Evolutionary conservation across 2,113 vertebrate genomes (phyloP).

Genomic region (Zosterops lateralis): DNA sequence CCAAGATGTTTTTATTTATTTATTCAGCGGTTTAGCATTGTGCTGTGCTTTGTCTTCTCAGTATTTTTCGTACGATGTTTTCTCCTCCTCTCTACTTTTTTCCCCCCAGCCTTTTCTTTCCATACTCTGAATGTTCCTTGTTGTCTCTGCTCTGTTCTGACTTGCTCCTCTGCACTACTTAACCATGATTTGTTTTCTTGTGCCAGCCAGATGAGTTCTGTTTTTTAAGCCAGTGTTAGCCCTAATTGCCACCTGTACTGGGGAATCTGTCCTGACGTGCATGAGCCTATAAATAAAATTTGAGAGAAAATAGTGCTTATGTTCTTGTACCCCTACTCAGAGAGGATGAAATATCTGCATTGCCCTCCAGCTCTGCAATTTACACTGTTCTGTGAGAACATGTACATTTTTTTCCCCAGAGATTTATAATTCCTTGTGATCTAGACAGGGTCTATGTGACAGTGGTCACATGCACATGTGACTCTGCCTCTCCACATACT

Average conservation of each 20-base stretch:
- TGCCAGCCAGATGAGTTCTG: background rate
- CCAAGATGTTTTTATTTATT: background rate
- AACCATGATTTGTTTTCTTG: background rate
- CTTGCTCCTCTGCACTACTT: background rate
- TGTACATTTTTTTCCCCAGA: accelerated
- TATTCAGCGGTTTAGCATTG: background rate
- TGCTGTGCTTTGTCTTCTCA: background rate
- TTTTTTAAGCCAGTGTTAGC: background rate
- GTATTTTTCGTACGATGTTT: background rate
- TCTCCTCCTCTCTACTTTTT: background rate
- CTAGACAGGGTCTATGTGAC: background rate
- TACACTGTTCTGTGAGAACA: background rate
- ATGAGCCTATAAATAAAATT: background rate
- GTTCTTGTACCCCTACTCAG: background rate
- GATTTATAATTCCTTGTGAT: background rate
- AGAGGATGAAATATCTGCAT: background rate
- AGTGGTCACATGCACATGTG: accelerated
- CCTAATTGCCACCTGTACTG: background rate
- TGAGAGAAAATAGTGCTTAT: background rate
- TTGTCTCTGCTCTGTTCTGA: background rate
- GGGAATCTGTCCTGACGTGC: background rate
- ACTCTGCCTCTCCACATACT: background rate
- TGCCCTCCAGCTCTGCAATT: background rate
- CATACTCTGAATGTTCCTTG: background rate
- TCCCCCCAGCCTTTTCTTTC: background rate